Evolutionary conservation across 2,113 vertebrate genomes (phyloP), one percentile per base, ranked within the genome.

Genomic region (Acinonyx jubatus): DNA sequence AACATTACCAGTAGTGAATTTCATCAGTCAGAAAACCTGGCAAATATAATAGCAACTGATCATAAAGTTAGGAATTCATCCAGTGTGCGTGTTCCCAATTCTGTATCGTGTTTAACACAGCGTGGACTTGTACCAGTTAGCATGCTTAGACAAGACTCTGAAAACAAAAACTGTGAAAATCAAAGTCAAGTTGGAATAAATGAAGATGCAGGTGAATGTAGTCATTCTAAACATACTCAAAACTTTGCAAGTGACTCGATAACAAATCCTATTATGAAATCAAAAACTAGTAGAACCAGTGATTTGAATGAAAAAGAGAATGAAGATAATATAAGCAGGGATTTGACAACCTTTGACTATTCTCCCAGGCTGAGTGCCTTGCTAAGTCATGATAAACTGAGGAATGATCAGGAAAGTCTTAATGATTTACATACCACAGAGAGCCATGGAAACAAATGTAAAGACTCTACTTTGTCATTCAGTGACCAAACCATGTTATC

Each of bases 331-430:
- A 92, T 68, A 90, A 96, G 41, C 11, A 91, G 7, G 1, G 91
- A 73, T 65, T 71, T 88, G 73, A 38, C 89, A 74, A 55, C 10
- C 10, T 96, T 98, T 84, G 57, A 94, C 29, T 98, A 98, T 81
- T 93, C 97, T 83, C 92, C 92, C 3, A 90, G 45, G 14, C 29
- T 96, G 36, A 98, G 96, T 96, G 89, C 97, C 84, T 96, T 98
- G 83, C 92, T 98, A 89, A 96, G 73, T 95, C 91, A 97, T 83
- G 94, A 97, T 33, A 78, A 92, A 91, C 48, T 69, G 31, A 96
- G 96, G 86, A 85, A 63, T 33, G 61, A 95, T 38, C 93, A 97
- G 92, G 96, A 10, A 73, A 85, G 50, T 84, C 85, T 89, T 21
- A 31, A 88, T 33, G 38, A 76, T 41, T 3, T 38, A 12, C 10